Conservation (phyloP, 2,888 invertebrate species). For the Mesoligia furuncula region DNA sequence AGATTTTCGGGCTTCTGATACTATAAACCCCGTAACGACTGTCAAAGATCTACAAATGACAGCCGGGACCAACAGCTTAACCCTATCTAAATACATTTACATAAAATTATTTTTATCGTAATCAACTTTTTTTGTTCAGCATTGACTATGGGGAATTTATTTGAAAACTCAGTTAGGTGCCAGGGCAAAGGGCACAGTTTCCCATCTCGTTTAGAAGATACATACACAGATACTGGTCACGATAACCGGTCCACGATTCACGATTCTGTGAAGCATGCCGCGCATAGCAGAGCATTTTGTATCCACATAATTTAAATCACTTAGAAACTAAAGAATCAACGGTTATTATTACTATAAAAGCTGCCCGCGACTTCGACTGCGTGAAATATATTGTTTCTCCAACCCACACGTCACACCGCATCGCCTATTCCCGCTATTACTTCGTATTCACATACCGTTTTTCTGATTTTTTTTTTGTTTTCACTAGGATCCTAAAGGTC, state of each 20-base stretch:
- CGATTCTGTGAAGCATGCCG: conserved; percentile 34
- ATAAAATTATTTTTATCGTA: conserved; percentile 19
- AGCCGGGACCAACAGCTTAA: no score
- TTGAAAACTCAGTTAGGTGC: conserved; percentile 27
- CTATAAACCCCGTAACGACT: no score
- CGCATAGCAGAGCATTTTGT: conserved; percentile 33
- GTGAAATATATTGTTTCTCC: background rate
- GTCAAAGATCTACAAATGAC: no score
- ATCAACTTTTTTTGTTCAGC: conserved; percentile 22
- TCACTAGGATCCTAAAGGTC: background rate
- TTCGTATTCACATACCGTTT: background rate
- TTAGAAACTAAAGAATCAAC: conserved; percentile 36
- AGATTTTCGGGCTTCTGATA: no score
- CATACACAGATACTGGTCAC: conserved; percentile 31
- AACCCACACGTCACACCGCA: no score
- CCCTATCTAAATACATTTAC: background rate
- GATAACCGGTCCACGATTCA: conserved; percentile 42
- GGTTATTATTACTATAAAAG: background rate
- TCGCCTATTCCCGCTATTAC: background rate
- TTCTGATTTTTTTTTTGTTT: background rate
- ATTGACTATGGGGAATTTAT: conserved; percentile 23
- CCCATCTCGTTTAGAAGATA: conserved; percentile 17
- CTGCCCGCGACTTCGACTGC: background rate
- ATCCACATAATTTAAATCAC: conserved; percentile 18
- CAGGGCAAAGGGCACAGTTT: conserved; percentile 47